Evolutionary conservation across 2,888 invertebrate species (phyloP).

Genomic region (Cecidostiba fungosa): DNA sequence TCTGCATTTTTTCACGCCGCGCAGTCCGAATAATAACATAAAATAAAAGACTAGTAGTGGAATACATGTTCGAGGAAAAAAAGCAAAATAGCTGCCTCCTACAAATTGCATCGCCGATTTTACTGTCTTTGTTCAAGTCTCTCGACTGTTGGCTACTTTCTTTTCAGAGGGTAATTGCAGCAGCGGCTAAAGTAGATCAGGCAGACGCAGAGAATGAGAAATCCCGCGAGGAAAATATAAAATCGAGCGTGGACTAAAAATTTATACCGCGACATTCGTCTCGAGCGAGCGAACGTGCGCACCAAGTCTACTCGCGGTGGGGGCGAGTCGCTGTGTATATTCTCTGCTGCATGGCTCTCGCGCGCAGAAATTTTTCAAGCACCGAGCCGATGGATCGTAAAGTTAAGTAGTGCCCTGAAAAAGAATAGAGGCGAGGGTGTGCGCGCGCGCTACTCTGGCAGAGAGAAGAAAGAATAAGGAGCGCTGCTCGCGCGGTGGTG

Average conservation of each 20-base stretch:
- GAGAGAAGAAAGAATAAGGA: conserved; percentile 12
- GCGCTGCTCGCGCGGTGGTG: conserved; percentile 16
- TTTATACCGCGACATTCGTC: conserved; percentile 55
- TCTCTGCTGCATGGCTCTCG: neutral
- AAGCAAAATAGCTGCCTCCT: neutral
- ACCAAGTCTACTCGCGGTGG: neutral
- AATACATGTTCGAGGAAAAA: conserved; percentile 22
- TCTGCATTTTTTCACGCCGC: neutral
- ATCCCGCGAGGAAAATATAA: conserved; percentile 37
- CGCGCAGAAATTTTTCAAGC: conserved; percentile 41
- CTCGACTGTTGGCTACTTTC: conserved; percentile 17
- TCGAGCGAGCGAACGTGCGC: conserved; percentile 26
- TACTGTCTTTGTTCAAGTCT: conserved; percentile 53
- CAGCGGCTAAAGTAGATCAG: neutral
- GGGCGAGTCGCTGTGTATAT: neutral
- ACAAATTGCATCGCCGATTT: conserved; percentile 47
- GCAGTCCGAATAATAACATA: conserved; percentile 7
- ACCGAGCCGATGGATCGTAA: conserved; percentile 68
- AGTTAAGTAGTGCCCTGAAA: conserved; percentile 71
- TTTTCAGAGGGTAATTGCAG: conserved; percentile 29
- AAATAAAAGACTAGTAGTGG: neutral
- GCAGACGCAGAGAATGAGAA: conserved; percentile 38
- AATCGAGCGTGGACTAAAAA: conserved; percentile 53
- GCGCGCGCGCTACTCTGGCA: neutral
- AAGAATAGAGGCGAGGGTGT: conserved; percentile 54